Evolutionary conservation across 2,113 vertebrate species (phyloP).

Genomic region (Ardeotis arabs): DNA sequence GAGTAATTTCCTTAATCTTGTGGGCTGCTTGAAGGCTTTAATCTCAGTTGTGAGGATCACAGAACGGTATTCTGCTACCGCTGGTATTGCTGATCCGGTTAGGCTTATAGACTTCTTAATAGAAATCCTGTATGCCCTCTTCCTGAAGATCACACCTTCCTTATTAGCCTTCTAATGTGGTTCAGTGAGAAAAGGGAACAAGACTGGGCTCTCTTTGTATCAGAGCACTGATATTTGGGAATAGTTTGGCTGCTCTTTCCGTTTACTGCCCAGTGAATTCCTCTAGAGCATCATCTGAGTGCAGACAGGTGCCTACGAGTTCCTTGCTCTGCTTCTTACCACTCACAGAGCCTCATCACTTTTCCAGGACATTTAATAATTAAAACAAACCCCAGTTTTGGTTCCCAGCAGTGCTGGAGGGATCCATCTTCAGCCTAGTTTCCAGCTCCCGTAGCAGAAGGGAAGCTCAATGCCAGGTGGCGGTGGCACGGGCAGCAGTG

Average conservation of each 20-base stretch:
- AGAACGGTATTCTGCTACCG: background rate
- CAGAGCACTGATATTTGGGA: background rate
- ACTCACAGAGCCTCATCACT: rapidly evolving
- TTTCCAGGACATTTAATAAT: background rate
- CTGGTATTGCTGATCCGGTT: background rate
- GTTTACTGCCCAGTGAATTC: background rate
- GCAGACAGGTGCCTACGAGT: rapidly evolving
- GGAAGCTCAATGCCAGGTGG: rapidly evolving
- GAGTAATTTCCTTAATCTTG: constrained; percentile 23
- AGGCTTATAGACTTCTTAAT: background rate
- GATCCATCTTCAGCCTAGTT: background rate
- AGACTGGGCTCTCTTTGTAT: background rate
- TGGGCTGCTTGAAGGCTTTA: background rate
- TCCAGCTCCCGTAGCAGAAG: background rate
- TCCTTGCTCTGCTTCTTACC: background rate
- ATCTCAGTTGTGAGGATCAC: background rate
- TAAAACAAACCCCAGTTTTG: rapidly evolving
- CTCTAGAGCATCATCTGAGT: rapidly evolving
- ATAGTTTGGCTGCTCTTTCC: background rate
- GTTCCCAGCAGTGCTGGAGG: background rate
- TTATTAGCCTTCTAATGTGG: background rate
- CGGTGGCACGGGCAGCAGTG: background rate
- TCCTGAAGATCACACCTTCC: background rate
- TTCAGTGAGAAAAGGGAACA: background rate
- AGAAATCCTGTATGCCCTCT: background rate